Base-by-base conservation (phyloP, 2,797 vertebrate species). In the Nyctibius grandis region DNA sequence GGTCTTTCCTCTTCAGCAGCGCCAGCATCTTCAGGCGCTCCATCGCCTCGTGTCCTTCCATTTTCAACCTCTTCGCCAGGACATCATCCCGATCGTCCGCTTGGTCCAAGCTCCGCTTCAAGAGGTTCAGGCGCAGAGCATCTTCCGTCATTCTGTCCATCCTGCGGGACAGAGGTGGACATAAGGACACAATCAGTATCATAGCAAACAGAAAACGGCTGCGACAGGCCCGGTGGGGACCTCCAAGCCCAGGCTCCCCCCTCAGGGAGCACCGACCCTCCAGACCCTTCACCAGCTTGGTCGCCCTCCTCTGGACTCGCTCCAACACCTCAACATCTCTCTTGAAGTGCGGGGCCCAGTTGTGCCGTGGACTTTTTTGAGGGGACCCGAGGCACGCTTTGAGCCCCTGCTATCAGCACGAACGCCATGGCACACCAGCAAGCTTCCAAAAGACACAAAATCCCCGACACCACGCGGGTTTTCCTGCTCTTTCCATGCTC, bases 141-240 rank as follows among this genome's bases (percentile, higher is more conserved):
- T 99, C 99, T 97, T 99, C 99, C 29, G 99, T 99, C 98, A 99
- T 99, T 89, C 99, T 98, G 97, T 99, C 99, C 99, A 99, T 99
- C 97, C 98, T 99, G 81, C 0, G 9, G 57, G 25, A 21, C 29
- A 42, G 34, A 34, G 63, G 78, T 3, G 21, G 65, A 38, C 21
- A 63, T 4, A 18, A n/a, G 59, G 57, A 33, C 47, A 5, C 3
- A 0, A 15, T 80, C 45, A 87, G 75, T 2, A 36, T 9, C 25
- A 3, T 3, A 6, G 6, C 38, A 42, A 74, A 36, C 9, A 5
- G 29, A 19, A 31, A 68, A 29, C 3, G 7, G 28, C 31, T 10
- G 36, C 1, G 4, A 42, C 50, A 40, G 42, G 34, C 34, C 18
- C 0, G 4, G 50, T 4, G 6, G 47, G 48, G 54, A 34, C 29